Base-by-base conservation (phyloP, 1,140 invertebrate species). In the Ridgeia piscesae region DNA sequence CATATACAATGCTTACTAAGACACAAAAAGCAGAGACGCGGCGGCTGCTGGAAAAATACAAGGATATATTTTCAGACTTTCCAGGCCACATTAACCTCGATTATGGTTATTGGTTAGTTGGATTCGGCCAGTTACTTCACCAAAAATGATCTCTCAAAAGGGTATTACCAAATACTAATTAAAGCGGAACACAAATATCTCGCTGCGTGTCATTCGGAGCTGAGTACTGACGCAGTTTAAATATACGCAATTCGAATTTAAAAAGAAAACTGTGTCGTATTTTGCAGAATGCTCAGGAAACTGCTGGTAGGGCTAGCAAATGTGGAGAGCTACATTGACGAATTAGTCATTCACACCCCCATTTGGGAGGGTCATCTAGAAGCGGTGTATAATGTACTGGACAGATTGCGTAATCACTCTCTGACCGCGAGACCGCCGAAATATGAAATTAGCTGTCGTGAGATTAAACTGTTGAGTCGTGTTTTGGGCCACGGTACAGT, bases 81-180 rank as follows among this genome's bases (percentile, higher is more conserved):
- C 92, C 92, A 77, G 92, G 92, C 27, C 33, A 33, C n/a, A 92
- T 48, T 34, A 34, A 89, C 21, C 33, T 92, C n/a, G 88, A 92
- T 77, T 88, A 42, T 90, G 34, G 33, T 91, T 91, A 35, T 77
- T 77, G 11, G 58, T 77, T 14, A 77, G 58, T 77, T 77, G 27
- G 58, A 2, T 77, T 17, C 58, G 58, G 8, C 58, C 27, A 77
- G 27, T 1, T 77, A 77, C 27, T 17, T 77, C 27, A 88, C 92
- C 34, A 77, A 6, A 88, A 42, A 91, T 31, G 91, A 92, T 89
- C 35, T 92, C 14, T 31, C 35, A 50, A 58, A 58, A 92, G 91
- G 91, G 6, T 92, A 91, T 35, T 92, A 91, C 90, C 92, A 92
- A 42, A 92, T 91, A 21, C 35, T 31, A 6, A n/a, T 92, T 33